Evolutionary conservation across 2,888 invertebrate species (phyloP), one percentile per base, ranked within the genome.

Genomic region (Oasisia sp.): DNA sequence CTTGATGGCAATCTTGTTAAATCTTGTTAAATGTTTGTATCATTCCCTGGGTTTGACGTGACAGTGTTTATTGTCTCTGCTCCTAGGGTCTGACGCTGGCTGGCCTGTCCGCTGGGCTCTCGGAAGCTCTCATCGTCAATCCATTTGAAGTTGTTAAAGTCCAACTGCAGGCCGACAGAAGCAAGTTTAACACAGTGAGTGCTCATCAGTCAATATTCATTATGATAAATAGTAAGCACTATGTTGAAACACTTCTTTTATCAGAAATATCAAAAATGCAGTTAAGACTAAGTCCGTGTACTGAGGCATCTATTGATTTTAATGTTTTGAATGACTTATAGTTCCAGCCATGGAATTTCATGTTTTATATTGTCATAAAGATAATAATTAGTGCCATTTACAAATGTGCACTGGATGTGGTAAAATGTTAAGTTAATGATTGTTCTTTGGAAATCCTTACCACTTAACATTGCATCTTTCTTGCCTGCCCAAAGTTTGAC

Each of bases 71-170:
- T 19, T 89, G 14, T 7, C 12, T 89, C 45, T 45, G 14, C n/a
- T 91, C 97, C 38, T 96, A 99, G 98, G 98, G 98, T 32, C 98
- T 98, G 96, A 97, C 98, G 4, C 96, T 98, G 95, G 98, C 99
- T 93, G 99, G 99, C 90, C 97, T 99, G 19, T 97, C 98, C 92
- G 98, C 99, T 91, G 99, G 99, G 91, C 96, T 98, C 2, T 98
- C 99, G n/a, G 99, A 99, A 97, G 98, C 98, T 9, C 97, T 99
- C 93, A 97, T 99, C 92, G 98, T 99, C 0, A 99, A 99, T 97
- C 99, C 99, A 0, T 99, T 99, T 96, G 99, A 99, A 97, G 98
- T 99, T 58, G 98, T 99, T 0, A 99, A 99, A 97, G 98, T 99
- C n/a, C 97, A 95, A 92, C 94, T 96, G 92, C 96, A 96, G 93